Evolutionary conservation across 2,113 vertebrate genomes (phyloP), one percentile per base, ranked within the genome.

Genomic region (Carettochelys insculpta): DNA sequence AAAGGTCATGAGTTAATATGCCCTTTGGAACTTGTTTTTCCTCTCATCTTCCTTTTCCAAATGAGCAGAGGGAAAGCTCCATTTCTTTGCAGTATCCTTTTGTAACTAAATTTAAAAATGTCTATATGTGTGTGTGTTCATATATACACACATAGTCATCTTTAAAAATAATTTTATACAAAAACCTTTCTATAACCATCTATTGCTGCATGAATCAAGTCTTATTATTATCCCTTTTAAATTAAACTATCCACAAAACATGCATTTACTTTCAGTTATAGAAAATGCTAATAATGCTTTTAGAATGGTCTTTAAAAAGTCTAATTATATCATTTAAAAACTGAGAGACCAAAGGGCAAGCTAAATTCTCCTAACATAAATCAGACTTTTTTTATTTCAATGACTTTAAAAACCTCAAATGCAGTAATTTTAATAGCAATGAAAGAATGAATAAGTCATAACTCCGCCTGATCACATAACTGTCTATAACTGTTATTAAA

Each of bases 271-370:
- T 98, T 98, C 97, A 83, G 95, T 97, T 98, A 97, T 98, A 98
- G 97, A 98, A 99, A 98, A 98, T 98, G 98, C 98, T 98, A 98
- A 98, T 98, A 98, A 98, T 98, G 98, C 98, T 98, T 98, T 99
- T 98, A 98, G 98, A 99, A 99, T 98, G 98, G 98, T 98, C 98
- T 98, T 98, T 98, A 98, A 98, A 98, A 98, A 98, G 98, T 98
- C 98, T 98, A 99, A 99, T 99, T 99, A 98, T 98, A 98, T 98
- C 98, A 98, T 98, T 99, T 98, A 98, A 98, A 98, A 98, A 98
- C 11, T 97, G 97, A 98, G 96, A 98, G 98, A 98, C 98, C 98
- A 98, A 99, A 98, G 98, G 98, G 98, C 98, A 98, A 98, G 97
- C 98, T 98, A 98, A 99, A 98, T 98, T 98, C 98, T 98, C 97